Percentiles rank a stretch among this genome's conserved stretches.
Evolutionary conservation across 2,888 invertebrate species (phyloP).

Genomic region (Chalcis sispes): DNA sequence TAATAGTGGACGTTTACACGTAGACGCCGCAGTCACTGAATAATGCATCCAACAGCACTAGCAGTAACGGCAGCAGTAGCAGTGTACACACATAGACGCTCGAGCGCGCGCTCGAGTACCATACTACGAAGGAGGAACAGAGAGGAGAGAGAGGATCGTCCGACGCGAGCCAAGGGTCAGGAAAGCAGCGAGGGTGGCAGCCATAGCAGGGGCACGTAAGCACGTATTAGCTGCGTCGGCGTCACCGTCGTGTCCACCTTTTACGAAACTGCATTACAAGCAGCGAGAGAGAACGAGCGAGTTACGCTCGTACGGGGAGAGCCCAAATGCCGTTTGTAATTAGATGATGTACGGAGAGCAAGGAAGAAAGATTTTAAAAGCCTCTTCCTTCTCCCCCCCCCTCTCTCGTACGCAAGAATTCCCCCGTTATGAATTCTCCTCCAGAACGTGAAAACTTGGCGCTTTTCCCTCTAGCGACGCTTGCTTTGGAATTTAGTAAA

Average conservation of each 20-base stretch:
- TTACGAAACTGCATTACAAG: constrained; percentile 42
- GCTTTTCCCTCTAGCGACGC: neutral
- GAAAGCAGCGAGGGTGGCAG: no score
- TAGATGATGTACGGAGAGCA: constrained; percentile 47
- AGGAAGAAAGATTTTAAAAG: no score
- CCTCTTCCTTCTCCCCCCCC: neutral
- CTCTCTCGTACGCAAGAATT: constrained; percentile 3
- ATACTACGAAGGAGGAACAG: no score
- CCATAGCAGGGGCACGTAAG: constrained; percentile 17
- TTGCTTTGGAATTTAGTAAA: no score
- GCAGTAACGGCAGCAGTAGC: neutral
- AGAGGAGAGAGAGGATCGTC: neutral
- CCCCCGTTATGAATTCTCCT: constrained; percentile 11
- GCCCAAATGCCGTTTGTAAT: constrained; percentile 32
- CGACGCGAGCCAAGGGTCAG: no score
- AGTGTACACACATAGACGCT: constrained; percentile 5
- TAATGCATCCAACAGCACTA: constrained; percentile 33
- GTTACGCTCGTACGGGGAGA: neutral
- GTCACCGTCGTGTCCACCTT: neutral
- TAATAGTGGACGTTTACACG: constrained; percentile 43
- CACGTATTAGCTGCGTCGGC: constrained; percentile 22
- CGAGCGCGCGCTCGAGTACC: neutral
- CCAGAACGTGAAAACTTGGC: neutral
- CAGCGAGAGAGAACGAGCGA: no score
- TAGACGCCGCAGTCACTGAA: constrained; percentile 18